Evolutionary conservation across 2,113 vertebrate genomes (phyloP).

Genomic region (Henicopernis longicauda): DNA sequence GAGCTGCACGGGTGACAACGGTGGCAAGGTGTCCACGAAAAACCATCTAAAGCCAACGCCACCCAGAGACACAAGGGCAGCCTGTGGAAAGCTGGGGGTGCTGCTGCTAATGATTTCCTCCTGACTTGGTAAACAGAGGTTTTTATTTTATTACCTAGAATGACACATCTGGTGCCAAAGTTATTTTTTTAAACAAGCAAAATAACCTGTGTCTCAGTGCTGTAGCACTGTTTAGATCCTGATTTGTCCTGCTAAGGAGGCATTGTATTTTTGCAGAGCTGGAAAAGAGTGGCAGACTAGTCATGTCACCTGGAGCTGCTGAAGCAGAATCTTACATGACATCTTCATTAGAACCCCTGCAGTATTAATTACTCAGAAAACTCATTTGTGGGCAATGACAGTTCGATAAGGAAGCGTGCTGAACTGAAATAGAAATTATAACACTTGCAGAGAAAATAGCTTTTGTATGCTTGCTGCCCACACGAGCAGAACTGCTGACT

Average conservation of each 20-base stretch:
- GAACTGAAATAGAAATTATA: neutral
- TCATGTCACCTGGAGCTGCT: neutral
- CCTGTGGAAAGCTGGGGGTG: neutral
- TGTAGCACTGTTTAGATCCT: neutral
- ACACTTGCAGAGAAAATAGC: neutral
- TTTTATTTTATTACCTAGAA: neutral
- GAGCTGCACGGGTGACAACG: neutral
- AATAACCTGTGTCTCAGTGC: neutral
- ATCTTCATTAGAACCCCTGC: neutral
- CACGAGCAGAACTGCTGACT: neutral
- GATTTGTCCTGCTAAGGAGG: neutral
- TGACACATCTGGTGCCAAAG: neutral
- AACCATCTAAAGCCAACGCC: neutral
- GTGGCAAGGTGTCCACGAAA: neutral
- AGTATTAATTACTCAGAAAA: neutral
- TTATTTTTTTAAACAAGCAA: neutral
- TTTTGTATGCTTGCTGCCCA: neutral
- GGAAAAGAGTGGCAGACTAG: neutral
- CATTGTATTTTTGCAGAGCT: neutral
- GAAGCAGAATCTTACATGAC: neutral
- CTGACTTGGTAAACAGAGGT: neutral
- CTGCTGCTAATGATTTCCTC: neutral
- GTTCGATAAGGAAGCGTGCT: neutral
- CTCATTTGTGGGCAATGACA: neutral
- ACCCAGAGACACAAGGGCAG: neutral